Evolutionary conservation across 2,113 vertebrate species (phyloP).

Genomic region (Agelaius tricolor): DNA sequence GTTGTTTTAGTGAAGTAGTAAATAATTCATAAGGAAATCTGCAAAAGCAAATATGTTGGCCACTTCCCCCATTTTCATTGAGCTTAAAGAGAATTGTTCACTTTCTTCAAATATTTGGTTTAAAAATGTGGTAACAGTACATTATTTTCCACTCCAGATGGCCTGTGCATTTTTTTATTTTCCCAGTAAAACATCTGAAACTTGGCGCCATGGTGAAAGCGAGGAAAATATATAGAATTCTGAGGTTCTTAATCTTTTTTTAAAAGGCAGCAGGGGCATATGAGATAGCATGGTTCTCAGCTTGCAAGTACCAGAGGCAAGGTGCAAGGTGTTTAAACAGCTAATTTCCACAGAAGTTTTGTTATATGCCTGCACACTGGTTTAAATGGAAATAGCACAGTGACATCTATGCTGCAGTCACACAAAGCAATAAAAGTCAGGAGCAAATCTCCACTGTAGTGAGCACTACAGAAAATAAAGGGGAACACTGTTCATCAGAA

Average conservation of each 20-base stretch:
- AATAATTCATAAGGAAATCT: conserved; percentile 71
- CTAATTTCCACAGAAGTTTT: neutral
- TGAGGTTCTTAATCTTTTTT: neutral
- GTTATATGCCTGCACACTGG: neutral
- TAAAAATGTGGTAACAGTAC: conserved; percentile 44
- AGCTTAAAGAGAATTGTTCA: conserved; percentile 51
- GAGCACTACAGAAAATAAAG: neutral
- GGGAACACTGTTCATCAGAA: neutral
- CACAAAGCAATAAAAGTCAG: neutral
- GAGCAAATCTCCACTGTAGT: neutral
- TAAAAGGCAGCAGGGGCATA: neutral
- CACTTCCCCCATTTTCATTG: conserved; percentile 1
- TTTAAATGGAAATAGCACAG: neutral
- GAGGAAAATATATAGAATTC: neutral
- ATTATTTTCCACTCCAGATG: conserved; percentile 37
- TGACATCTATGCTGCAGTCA: neutral
- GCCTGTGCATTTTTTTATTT: neutral
- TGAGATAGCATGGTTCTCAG: neutral
- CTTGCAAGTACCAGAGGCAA: neutral
- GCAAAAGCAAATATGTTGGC: conserved; percentile 58
- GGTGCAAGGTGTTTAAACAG: neutral
- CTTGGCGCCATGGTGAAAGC: neutral
- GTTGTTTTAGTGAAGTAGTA: conserved; percentile 35
- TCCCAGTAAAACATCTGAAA: conserved; percentile 34
- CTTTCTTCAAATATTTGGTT: conserved; percentile 59